phyloP scores from a whole-genome alignment of 1,140 invertebrate genomes.

The Drosophila paulistorum region DNA sequence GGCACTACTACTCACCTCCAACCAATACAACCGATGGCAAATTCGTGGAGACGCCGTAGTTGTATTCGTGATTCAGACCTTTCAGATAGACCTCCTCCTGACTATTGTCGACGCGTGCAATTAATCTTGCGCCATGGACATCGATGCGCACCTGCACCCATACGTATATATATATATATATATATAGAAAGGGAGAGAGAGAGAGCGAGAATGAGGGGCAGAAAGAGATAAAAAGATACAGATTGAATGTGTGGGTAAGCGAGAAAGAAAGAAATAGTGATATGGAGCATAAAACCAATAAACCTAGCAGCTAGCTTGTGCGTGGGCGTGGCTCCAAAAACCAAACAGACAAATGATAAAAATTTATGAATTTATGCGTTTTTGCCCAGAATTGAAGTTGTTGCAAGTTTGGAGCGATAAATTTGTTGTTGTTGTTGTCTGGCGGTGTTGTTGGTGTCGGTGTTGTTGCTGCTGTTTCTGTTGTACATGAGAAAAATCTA shows the following conservation, averaged over 20 bases:
- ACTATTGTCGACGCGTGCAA: conserved; percentile 92
- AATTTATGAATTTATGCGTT: conserved; percentile 82
- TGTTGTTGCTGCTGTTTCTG: conserved; percentile 21
- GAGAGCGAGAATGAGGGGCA: conserved; percentile 15
- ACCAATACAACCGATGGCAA: conserved; percentile 93
- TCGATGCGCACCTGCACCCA: conserved; percentile 88
- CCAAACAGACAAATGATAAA: conserved; percentile 74
- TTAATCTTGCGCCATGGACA: conserved; percentile 90
- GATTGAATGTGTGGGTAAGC: conserved; percentile 9
- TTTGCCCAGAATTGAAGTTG: conserved; percentile 69
- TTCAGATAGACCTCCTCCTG: conserved; percentile 91
- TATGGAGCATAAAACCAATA: conserved; percentile 74
- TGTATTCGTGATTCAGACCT: conserved; percentile 90
- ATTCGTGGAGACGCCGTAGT: conserved; percentile 92
- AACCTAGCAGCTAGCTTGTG: conserved; percentile 60
- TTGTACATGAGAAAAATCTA: conserved; percentile 57
- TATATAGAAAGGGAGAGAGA: neutral
- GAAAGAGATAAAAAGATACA: conserved; percentile 1
- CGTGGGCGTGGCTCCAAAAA: conserved; percentile 34
- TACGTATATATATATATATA: too few relatives aligned
- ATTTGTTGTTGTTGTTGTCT: conserved; percentile 53
- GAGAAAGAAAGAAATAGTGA: conserved; percentile 35
- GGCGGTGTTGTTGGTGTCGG: conserved; percentile 25
- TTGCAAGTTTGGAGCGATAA: conserved; percentile 64
- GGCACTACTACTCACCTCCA: conserved; percentile 87